Base-by-base conservation (phyloP, 1,140 invertebrate species). In the Hypsibius dujardini region DNA sequence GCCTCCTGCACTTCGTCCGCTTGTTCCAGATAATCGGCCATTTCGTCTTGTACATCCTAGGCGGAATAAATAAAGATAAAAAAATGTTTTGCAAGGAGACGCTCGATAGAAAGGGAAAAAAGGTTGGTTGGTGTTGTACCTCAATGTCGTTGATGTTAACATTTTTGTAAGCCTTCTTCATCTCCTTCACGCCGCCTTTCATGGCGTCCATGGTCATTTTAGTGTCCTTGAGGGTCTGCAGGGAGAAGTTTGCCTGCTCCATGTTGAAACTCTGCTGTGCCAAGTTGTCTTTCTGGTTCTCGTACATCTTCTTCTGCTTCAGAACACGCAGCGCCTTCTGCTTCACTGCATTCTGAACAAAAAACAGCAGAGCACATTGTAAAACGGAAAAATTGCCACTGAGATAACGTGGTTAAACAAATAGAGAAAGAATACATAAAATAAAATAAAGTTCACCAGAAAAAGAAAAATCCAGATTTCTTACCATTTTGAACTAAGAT, bases 151-250 rank as follows among this genome's bases (percentile, higher is more conserved):
- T 93, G 79, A 98, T 93, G 78, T 97, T 93, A 70, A 98, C 89
- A 77, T 97, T 92, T 78, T 98, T 98, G 78, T 95, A 98, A 80
- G 97, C 95, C 75, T 90, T 95, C 77, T 98, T 94, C 92, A 99
- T 98, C 77, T 94, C 87, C 78, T 93, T 93, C 40, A 98, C 88
- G 12, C 95, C 95, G 77, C 90, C 86, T 80, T 93, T 95, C 95
- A 99, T 98, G 0, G 95, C 95, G 72, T 88, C 84, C n/a, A 99
- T 88, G 2, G 93, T 95, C 1, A 88, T 83, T 77, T 98, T 94
- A 46, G 95, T 98, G 78, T 99, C 96, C 80, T 98, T 98, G n/a
- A 98, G 81, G 0, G 91, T 90, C 81, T 98, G 95, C 70, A 94
- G 91, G 0, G 93, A 90, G 82, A 92, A 97, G 80, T 97, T 97